Evolutionary conservation across 2,113 vertebrate genomes (phyloP).

Genomic region (Epinephelus lanceolatus): DNA sequence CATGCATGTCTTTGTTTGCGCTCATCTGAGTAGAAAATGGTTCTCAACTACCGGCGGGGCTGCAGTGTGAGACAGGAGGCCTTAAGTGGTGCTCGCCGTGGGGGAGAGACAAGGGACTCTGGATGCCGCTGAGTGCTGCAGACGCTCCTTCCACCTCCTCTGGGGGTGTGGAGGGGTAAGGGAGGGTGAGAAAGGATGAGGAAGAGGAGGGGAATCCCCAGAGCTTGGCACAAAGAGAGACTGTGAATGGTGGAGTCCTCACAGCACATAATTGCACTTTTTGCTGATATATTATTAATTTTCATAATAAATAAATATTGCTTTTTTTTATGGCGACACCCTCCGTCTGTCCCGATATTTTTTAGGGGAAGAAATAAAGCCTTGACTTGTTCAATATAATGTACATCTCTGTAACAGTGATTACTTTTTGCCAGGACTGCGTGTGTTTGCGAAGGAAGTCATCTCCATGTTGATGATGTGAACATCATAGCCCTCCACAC

Average conservation of each 20-base stretch:
- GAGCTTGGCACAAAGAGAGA: slow-evolving; percentile 25
- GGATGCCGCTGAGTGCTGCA: slow-evolving; percentile 38
- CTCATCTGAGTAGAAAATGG: slow-evolving; percentile 82
- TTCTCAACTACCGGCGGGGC: slow-evolving; percentile 52
- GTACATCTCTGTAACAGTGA: background rate
- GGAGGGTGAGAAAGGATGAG: slow-evolving; percentile 20
- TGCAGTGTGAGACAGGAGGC: slow-evolving; percentile 70
- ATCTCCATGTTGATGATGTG: background rate
- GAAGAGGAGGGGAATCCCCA: slow-evolving; percentile 47
- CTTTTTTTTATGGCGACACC: background rate
- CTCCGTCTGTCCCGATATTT: background rate
- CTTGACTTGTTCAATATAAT: background rate
- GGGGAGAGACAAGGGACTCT: slow-evolving; percentile 20
- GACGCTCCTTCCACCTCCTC: slow-evolving; percentile 12
- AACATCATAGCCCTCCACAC: slow-evolving; percentile 4
- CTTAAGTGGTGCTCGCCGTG: slow-evolving; percentile 66
- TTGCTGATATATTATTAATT: background rate
- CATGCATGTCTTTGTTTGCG: slow-evolving; percentile 80
- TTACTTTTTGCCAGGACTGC: background rate
- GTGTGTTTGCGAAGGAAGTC: background rate
- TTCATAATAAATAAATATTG: slow-evolving; percentile 9
- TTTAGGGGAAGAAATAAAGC: background rate
- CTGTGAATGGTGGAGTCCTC: slow-evolving; percentile 13
- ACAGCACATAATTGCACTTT: slow-evolving; percentile 5
- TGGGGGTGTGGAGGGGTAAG: slow-evolving; percentile 24